phyloP scores from a whole-genome alignment of 1,140 invertebrate genomes.

The Zaprionus lachaisei region DNA sequence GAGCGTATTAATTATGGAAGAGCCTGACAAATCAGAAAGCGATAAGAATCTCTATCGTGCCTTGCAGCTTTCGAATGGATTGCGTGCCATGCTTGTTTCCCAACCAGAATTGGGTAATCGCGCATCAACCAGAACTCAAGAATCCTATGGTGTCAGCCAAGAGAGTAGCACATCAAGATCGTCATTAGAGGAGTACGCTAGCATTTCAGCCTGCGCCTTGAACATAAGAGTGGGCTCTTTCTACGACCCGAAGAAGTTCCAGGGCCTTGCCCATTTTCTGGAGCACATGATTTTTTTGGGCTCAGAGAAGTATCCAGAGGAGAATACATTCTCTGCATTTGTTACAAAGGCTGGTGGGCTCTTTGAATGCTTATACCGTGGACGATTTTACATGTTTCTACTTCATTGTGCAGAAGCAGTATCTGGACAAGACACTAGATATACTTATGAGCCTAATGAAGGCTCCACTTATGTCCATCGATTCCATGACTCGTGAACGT shows the following conservation, averaged over 20 bases:
- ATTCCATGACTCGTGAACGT: conserved; percentile 94
- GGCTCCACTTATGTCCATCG: conserved; percentile 92
- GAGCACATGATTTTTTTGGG: conserved; percentile 99
- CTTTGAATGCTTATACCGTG: conserved; percentile 93
- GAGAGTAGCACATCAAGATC: neutral
- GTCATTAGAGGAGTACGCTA: conserved; percentile 50
- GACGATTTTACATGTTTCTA: conserved; percentile 94
- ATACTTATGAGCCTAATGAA: conserved; percentile 96
- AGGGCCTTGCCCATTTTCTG: conserved; percentile 96
- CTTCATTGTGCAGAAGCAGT: conserved; percentile 92
- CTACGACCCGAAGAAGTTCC: conserved; percentile 89
- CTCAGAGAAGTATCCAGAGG: conserved; percentile 92
- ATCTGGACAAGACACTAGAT: conserved; percentile 89
- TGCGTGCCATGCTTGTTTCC: conserved; percentile 57
- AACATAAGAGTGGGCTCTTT: conserved; percentile 89
- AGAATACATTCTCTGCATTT: conserved; percentile 94
- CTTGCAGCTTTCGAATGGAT: conserved; percentile 49
- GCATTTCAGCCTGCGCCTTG: conserved; percentile 89
- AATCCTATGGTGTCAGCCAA: too few species aligned
- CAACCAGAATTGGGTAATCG: conserved; percentile 14
- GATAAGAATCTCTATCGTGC: conserved; percentile 53
- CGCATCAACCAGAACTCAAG: neutral
- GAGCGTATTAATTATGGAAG: conserved; percentile 11
- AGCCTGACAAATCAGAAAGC: conserved; percentile 59
- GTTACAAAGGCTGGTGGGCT: conserved; percentile 92